Evolutionary conservation across 2,113 vertebrate species (phyloP).

Genomic region (Galeopterus variegatus): DNA sequence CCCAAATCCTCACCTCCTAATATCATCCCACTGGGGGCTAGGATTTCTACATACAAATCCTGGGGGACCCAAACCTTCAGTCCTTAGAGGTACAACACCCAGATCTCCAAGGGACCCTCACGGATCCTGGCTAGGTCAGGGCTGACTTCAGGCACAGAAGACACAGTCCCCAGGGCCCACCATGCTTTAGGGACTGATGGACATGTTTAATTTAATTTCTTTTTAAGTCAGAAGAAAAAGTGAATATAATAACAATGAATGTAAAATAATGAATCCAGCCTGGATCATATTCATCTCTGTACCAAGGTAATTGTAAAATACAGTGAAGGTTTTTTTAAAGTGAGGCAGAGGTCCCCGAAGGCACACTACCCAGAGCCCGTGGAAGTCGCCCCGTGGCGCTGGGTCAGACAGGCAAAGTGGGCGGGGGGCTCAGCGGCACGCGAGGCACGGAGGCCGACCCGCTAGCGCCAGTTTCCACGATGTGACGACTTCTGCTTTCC

Average conservation of each 20-base stretch:
- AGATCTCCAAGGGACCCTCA: no score
- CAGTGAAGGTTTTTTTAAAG: not conserved
- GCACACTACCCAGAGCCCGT: not conserved
- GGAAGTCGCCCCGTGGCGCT: rapidly evolving
- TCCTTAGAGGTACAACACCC: no score
- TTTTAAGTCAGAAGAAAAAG: not conserved
- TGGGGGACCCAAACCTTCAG: not conserved
- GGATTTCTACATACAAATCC: rapidly evolving
- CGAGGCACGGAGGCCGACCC: no score
- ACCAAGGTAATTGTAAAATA: not conserved
- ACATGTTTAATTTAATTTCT: not conserved
- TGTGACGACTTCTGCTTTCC: rapidly evolving
- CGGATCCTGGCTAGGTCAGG: no score
- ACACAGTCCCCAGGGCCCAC: not conserved
- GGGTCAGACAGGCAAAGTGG: not conserved
- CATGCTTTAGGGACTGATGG: not conserved
- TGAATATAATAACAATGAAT: no score
- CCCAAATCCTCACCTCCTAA: not conserved
- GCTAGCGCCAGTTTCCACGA: rapidly evolving
- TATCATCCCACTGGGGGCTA: not conserved
- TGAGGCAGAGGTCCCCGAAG: not conserved
- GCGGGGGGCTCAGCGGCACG: rapidly evolving
- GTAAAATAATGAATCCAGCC: no score
- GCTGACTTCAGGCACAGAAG: rapidly evolving
- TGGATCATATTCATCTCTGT: not conserved